Evolutionary conservation across 1,140 invertebrate species (phyloP).

Genomic region (Drosophila yakuba): DNA sequence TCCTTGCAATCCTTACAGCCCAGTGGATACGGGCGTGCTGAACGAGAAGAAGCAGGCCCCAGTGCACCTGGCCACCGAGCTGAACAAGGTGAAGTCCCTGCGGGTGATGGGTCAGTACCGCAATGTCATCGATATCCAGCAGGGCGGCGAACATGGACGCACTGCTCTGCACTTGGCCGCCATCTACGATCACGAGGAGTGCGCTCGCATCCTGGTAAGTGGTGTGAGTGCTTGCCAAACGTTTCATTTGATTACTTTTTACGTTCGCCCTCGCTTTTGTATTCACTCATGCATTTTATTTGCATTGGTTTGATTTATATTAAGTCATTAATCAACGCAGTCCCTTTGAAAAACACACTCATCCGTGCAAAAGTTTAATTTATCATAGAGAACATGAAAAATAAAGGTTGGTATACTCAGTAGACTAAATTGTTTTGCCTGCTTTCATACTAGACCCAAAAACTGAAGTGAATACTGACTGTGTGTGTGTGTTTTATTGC

Average conservation of each 20-base stretch:
- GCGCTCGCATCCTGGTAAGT: constrained; percentile 91
- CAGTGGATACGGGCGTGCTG: constrained; percentile 88
- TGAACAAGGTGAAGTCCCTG: constrained; percentile 89
- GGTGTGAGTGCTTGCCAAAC: constrained; percentile 60
- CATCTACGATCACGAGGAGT: constrained; percentile 92
- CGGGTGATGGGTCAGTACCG: constrained; percentile 89
- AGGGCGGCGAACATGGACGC: constrained; percentile 91
- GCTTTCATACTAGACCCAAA: constrained; percentile 26
- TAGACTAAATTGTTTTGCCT: constrained; percentile 45
- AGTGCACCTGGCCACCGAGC: constrained; percentile 91
- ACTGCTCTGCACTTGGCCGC: constrained; percentile 93
- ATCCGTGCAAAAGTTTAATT: constrained; percentile 49
- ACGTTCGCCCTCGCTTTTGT: constrained; percentile 32
- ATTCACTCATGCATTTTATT: constrained; percentile 54
- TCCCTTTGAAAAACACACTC: constrained; percentile 4
- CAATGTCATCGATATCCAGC: constrained; percentile 88
- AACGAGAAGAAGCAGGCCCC: constrained; percentile 92
- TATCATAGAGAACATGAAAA: constrained; percentile 47
- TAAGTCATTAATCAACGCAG: constrained; percentile 62
- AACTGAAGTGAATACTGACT: not conserved
- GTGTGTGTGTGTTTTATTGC: constrained; percentile 14
- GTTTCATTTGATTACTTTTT: constrained; percentile 49
- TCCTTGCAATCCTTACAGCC: constrained; percentile 83
- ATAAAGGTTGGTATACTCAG: constrained; percentile 60
- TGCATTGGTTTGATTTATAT: constrained; percentile 43